Base-by-base conservation (phyloP, 1,140 invertebrate genomes). In the Drosophila lacteicornis region DNA sequence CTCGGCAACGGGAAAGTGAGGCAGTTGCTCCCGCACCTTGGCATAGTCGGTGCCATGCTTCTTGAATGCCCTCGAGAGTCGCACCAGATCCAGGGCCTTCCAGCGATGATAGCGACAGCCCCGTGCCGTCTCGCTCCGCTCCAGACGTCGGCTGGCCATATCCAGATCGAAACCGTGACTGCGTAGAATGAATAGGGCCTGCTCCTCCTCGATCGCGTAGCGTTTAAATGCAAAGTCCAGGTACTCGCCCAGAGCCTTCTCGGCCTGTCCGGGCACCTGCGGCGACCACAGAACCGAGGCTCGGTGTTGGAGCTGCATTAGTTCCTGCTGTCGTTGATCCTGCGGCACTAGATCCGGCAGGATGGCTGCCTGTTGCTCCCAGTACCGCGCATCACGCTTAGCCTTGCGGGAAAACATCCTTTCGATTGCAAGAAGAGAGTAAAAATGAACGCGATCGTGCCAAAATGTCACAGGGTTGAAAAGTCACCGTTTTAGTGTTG, bases 211-310 rank as follows among this genome's bases (percentile, higher is more conserved):
- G 25, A 73, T 74, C 13, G 22, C n/a, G 33, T 61, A 73, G 13
- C 4, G 4, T 2, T 11, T 51, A 5, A 33, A 8, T 13, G 70
- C 70, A 7, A 73, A 22, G 12, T 71, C 45, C 1, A 74, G 47
- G n/a, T 74, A 74, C 11, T 74, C 70, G 36, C 17, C 15, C 22
- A 74, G 9, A 33, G 25, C 40, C 13, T 25, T 22, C 15, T 70
- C 70, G 15, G 30, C 47, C 19, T 45, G 3, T 0, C 33, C 12
- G 11, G 13, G 15, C 47, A 53, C 2, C 33, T 74, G 67, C 3
- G 70, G 70, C 25, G 70, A 71, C 70, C 70, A 74, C 22, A 74
- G 56, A 27, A 53, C 61, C 3, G 70, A 74, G n/a, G 68, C 70
- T 0, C 56, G 47, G 36, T 74, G 70, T 27, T 74, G 67, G 9